phyloP scores from a whole-genome alignment of 2,888 invertebrate species.

The Hydropsyche betteni region DNA sequence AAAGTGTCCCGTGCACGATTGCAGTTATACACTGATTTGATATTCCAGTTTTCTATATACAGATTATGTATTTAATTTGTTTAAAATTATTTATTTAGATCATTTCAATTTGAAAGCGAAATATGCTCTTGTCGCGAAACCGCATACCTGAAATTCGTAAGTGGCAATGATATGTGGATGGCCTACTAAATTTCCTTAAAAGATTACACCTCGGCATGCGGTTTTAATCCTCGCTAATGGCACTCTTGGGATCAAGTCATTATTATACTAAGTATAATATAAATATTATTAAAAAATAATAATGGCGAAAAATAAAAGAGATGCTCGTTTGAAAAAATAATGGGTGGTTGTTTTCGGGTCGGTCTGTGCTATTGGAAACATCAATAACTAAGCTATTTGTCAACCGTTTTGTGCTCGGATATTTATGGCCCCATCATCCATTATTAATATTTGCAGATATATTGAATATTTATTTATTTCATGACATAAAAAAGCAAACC shows the following conservation, averaged over 20 bases:
- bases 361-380: constrained; percentile 2
- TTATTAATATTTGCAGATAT: constrained; percentile 7
- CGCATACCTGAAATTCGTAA: constrained; percentile 6
- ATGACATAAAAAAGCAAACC: background rate
- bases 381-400: constrained; percentile 25
- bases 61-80: no score
- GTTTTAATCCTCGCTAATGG: constrained; percentile 14
- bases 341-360: background rate
- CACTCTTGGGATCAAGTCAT: constrained; percentile 15
- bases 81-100: no score
- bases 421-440: constrained; percentile 17
- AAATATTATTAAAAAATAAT: constrained; percentile 1
- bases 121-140: background rate
- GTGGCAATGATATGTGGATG: constrained; percentile 17
- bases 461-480: constrained; percentile 15
- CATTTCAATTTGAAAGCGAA: no score
- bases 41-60: no score
- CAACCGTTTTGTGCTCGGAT: constrained; percentile 13
- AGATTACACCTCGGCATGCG: constrained; percentile 5
- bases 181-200: constrained; percentile 8
- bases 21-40: no score
- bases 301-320: background rate
- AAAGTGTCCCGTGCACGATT: no score
- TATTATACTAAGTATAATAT: constrained; percentile 1
- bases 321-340: background rate